These are phyloP conservation scores for Neodiprion virginianus DNA, from an alignment of 1,140 invertebrate species.

Conservation along the genomic window DNA sequence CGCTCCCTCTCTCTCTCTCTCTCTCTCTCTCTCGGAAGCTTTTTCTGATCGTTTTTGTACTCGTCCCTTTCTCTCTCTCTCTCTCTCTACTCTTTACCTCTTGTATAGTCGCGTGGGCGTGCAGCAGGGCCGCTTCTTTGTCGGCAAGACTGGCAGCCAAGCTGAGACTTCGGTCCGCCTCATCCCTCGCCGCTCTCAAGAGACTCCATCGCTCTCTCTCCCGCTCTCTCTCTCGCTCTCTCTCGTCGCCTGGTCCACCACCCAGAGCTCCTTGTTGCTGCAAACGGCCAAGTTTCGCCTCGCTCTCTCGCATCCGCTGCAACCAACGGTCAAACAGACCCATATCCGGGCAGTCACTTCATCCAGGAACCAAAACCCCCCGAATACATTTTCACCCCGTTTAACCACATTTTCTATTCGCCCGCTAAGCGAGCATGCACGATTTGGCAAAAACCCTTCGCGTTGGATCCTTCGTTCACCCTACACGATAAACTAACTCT, in stretches of 20 bases:
- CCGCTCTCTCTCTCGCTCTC: slow-evolving; percentile 78
- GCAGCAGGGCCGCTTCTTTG: slow-evolving; percentile 83
- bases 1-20: too few relatives aligned
- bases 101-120: slow-evolving; percentile 82
- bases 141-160: slow-evolving; percentile 86
- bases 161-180: slow-evolving; percentile 85
- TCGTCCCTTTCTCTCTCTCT: too few relatives aligned
- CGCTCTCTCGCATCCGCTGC: slow-evolving; percentile 77
- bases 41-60: too few relatives aligned
- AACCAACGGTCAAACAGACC: slow-evolving; percentile 63
- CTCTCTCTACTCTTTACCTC: slow-evolving; percentile 63
- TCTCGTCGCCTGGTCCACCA: slow-evolving; percentile 49
- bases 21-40: too few relatives aligned
- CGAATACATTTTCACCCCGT: background rate
- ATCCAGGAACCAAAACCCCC: slow-evolving; percentile 37
- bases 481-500: too few relatives aligned
- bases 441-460: too few relatives aligned
- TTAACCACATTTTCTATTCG: too few relatives aligned
- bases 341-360: slow-evolving; percentile 63
- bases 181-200: slow-evolving; percentile 85
- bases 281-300: slow-evolving; percentile 71
- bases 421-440: too few relatives aligned
- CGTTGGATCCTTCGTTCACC: too few relatives aligned
- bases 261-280: slow-evolving; percentile 47
- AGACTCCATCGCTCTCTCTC: slow-evolving; percentile 90